A percentile compares a stretch with the other conserved stretches of the same genome.
These are phyloP conservation scores for Natrix natrix DNA, from an alignment of 2,797 vertebrate genomes.

Conservation along the genomic window DNA sequence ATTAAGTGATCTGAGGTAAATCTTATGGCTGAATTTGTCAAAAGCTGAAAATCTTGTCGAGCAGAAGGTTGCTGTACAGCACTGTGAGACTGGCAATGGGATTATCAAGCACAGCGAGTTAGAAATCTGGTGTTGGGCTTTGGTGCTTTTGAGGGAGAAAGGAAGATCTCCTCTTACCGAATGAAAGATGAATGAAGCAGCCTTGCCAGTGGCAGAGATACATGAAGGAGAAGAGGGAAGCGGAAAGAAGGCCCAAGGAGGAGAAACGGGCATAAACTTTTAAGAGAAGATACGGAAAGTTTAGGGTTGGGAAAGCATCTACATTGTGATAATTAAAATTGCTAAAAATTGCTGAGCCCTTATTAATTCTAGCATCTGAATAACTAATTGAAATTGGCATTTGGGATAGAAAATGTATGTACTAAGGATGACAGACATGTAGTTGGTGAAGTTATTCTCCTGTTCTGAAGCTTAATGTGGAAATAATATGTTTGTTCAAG, in stretches of 20 bases:
- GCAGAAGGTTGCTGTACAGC: background rate
- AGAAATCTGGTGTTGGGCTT: background rate
- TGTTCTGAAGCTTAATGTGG: background rate
- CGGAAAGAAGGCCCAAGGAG: background rate
- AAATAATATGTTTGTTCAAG: background rate
- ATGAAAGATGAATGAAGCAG: background rate
- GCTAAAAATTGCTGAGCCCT: background rate
- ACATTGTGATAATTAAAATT: background rate
- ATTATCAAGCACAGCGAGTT: background rate
- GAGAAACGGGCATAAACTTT: background rate
- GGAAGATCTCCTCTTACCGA: background rate
- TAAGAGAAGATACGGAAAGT: background rate
- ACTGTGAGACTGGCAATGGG: background rate
- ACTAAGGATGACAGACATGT: background rate
- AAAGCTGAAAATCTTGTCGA: background rate
- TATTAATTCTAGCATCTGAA: background rate
- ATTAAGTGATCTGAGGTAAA: conserved; percentile 15
- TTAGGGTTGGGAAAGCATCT: background rate
- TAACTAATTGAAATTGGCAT: background rate
- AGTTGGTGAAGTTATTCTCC: background rate
- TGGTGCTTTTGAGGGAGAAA: background rate
- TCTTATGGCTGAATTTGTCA: background rate
- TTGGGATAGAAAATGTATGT: background rate
- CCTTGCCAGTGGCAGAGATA: background rate
- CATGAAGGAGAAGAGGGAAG: background rate